Evolutionary conservation across 2,888 invertebrate species (phyloP), one percentile per base, ranked within the genome.

Genomic region (Anoplius nigerrimus): DNA sequence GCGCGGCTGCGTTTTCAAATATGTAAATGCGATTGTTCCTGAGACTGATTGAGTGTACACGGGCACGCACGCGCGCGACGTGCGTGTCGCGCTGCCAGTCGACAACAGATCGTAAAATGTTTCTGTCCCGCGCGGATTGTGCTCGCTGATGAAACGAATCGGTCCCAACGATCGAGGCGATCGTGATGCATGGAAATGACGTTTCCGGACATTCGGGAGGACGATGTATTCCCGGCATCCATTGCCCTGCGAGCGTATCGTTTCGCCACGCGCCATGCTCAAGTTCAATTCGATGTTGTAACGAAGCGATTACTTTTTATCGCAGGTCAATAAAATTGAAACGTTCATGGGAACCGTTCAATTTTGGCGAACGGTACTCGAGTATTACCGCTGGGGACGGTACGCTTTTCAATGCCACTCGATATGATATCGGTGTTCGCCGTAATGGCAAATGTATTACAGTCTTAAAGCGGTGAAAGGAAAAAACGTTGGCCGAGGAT

Each of bases 141-240:
- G 43, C 43, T 20, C 18, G 56, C 21, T n/a, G n/a, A n/a, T n/a
- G 43, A 56, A 56, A n/a, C 34, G 43, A 18, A 34, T 34, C 34
- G 34, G 27, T 18, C 8, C 6, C 55, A n/a, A 43, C 45, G 45
- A 60, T 60, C 22, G 65, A 62, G 46, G 65, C 55, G 72, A 75
- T 72, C 60, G 57, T 65, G 60, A 51, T 42, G 65, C 63, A 53
- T 69, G 72, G 56, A 62, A 65, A 62, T 72, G 75, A 72, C 69
- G 52, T 75, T 72, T 75, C 55, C 66, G 54, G 48, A 62, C 65
- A 71, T 58, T 45, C 60, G 46, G 56, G 60, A 68, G 65, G 57
- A 48, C 59, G 56, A 42, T 34, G 11, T 13, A 34, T 34, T 13
- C 34, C 11, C 55, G 54, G 62, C 56, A 75, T 55, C 66, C 69